Percentiles rank a stretch among this genome's conserved stretches.
phyloP scores from a whole-genome alignment of 2,888 invertebrate genomes.

The Chaetogeoica ovagalla region DNA sequence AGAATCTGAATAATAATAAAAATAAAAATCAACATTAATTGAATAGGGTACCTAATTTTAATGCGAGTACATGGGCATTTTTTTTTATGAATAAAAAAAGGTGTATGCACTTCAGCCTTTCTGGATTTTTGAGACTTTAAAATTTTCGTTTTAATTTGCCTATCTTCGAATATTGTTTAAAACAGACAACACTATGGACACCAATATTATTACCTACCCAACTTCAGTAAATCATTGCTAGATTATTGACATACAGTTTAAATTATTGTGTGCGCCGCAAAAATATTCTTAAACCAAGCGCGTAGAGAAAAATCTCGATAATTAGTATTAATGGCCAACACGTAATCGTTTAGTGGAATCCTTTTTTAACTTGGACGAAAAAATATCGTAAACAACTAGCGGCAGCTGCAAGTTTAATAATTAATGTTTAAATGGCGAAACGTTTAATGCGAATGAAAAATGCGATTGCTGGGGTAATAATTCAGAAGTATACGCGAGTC shows the following conservation, averaged over 20 bases:
- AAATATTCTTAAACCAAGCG: not conserved
- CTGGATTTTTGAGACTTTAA: not conserved
- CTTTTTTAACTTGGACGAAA: not conserved
- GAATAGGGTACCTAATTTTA: not conserved
- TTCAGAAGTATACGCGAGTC: not conserved
- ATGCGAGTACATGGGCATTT: too few species aligned
- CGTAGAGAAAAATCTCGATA: not conserved
- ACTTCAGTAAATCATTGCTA: conserved; percentile 47
- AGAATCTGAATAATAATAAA: not conserved
- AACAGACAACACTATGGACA: not conserved
- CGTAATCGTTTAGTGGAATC: not conserved
- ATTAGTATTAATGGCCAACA: not conserved
- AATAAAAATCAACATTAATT: not conserved
- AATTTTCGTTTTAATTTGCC: not conserved
- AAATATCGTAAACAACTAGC: too few species aligned
- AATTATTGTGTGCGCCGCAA: not conserved
- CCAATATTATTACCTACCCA: conserved; percentile 24
- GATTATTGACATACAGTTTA: conserved; percentile 1
- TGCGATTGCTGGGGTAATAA: not conserved
- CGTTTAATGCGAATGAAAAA: not conserved
- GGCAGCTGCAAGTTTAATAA: too few species aligned
- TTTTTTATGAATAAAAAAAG: too few species aligned
- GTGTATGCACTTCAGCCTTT: too few species aligned
- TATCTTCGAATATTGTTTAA: not conserved
- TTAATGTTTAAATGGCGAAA: not conserved